These are phyloP conservation scores for Gymnosoma rotundatum DNA, from an alignment of 2,888 invertebrate species.

Conservation along the genomic window DNA sequence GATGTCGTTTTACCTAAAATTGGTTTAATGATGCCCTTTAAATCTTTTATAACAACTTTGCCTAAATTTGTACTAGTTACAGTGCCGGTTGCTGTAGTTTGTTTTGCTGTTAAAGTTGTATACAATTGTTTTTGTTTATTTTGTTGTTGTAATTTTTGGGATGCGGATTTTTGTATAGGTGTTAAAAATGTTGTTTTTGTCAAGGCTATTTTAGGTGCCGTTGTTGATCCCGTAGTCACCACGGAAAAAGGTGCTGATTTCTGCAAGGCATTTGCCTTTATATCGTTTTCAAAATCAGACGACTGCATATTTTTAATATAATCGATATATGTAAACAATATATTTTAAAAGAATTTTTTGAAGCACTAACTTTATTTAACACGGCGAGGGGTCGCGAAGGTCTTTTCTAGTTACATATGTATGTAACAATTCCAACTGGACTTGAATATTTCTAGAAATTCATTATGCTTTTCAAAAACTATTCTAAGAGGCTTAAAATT, in stretches of 20 bases:
- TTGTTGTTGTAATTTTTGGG: constrained; percentile 38
- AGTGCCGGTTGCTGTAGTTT: constrained; percentile 41
- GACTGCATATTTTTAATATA: constrained; percentile 64
- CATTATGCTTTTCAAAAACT: background rate
- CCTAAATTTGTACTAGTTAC: constrained; percentile 45
- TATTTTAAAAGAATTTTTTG: constrained; percentile 1
- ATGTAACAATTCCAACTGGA: constrained; percentile 27
- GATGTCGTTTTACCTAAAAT: constrained; percentile 29
- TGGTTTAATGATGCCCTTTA: constrained; percentile 58
- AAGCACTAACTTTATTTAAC: constrained; percentile 45
- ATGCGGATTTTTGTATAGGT: constrained; percentile 57
- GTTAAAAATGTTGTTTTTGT: constrained; percentile 68
- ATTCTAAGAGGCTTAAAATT: too few species aligned
- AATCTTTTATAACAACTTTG: constrained; percentile 56
- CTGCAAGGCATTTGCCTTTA: constrained; percentile 56
- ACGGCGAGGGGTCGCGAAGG: background rate
- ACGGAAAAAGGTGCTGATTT: constrained; percentile 33
- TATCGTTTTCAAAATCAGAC: constrained; percentile 62
- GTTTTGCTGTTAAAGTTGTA: constrained; percentile 65
- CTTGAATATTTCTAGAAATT: background rate
- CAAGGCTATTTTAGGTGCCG: constrained; percentile 53
- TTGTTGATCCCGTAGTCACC: constrained; percentile 30
- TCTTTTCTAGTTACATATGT: constrained; percentile 37
- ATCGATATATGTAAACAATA: constrained; percentile 38
- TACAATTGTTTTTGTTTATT: constrained; percentile 54